Base-by-base conservation (phyloP, 2,113 vertebrate genomes). In the Baryphthengus martii region DNA sequence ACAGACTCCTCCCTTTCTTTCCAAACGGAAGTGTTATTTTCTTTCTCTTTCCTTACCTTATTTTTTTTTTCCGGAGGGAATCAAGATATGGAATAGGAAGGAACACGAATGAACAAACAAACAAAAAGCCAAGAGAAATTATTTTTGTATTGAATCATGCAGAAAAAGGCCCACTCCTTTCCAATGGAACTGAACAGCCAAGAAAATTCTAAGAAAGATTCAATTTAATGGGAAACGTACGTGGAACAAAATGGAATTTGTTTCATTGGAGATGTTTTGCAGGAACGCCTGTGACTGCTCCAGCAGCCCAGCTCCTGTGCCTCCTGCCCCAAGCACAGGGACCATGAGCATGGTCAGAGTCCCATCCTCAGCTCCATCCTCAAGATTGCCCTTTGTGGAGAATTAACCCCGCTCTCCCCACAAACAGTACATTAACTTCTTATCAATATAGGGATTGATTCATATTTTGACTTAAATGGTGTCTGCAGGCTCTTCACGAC, bases 111-210 rank as follows among this genome's bases (percentile, higher is more conserved):
- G 35, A 81, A 44, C 35, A 90, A 95, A 94, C 76, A 96, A 89
- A 72, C 62, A 90, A 94, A 94, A 93, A 76, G 70, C 77, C 88
- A 97, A 82, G 42, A 75, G 24, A 55, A 75, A 94, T 75, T 55
- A 44, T 44, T 91, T 93, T 72, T 88, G 35, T 71, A 72, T 83
- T 93, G 88, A 79, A 85, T 85, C 71, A 79, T 56, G 25, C 61
- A 89, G 89, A 17, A 87, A 44, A 58, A 53, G 47, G 28, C 47
- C n/a, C 31, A 14, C 20, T 78, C 42, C 50, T 91, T 85, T 91
- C 68, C 71, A 67, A 89, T 6, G 25, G 65, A 81, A 47, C 29
- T 6, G 23, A 87, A 42, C 29, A 63, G 61, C 37, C 50, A 68
- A 85, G 50, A 49, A 66, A 73, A 84, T 47, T 55, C 35, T 50